phyloP scores from a whole-genome alignment of 2,888 invertebrate genomes.

The Drymonia ruficornis region DNA sequence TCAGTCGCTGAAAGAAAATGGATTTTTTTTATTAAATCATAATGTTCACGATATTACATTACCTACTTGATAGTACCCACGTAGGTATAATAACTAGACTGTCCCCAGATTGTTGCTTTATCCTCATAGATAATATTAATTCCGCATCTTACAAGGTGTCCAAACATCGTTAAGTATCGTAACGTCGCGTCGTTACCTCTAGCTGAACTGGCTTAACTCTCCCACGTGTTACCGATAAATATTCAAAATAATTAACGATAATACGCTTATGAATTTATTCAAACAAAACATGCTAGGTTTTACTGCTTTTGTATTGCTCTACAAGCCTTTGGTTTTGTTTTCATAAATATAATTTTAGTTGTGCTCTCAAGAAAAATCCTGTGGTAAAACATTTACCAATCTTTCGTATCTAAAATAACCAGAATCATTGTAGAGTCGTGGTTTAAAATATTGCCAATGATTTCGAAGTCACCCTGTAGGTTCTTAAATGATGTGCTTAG shows the following conservation, averaged over 20 bases:
- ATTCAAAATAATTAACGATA: constrained; percentile 44
- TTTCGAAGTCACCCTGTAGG: no score
- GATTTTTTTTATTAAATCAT: no score
- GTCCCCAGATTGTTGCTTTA: not conserved
- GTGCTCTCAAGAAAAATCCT: not conserved
- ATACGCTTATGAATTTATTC: constrained; percentile 32
- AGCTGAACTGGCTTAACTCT: constrained; percentile 48
- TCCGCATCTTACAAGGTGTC: constrained; percentile 53
- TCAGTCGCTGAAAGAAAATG: not conserved
- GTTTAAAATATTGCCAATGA: no score
- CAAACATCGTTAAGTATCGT: constrained; percentile 65
- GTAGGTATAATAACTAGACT: not conserved
- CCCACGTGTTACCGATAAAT: constrained; percentile 69
- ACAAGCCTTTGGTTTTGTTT: not conserved
- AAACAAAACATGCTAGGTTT: constrained; percentile 22
- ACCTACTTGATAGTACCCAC: not conserved
- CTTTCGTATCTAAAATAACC: no score
- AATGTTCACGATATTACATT: no score
- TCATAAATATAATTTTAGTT: not conserved
- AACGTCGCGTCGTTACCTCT: constrained; percentile 28
- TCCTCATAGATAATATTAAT: not conserved
- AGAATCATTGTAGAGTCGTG: no score
- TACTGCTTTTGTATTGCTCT: not conserved
- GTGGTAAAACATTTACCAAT: not conserved
- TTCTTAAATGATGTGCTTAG: no score